Conservation (phyloP, 1,140 invertebrate species). For the Penaeus japonicus region DNA sequence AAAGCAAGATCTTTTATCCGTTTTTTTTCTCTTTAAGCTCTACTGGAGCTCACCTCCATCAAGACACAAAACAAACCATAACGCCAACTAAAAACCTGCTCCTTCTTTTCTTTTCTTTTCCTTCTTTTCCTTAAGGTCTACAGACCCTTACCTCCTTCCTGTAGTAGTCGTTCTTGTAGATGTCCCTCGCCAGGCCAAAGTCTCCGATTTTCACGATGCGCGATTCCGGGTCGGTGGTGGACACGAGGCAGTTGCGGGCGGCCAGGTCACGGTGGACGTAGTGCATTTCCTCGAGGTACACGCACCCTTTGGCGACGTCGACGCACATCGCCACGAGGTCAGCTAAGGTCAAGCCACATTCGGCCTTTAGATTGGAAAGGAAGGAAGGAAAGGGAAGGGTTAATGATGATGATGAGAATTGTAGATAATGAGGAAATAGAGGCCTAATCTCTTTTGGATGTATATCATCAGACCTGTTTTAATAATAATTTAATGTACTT, state of each 20-base stretch:
- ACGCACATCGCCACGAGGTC: conserved; percentile 92
- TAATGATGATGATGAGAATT: not conserved
- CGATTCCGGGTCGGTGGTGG: conserved; percentile 37
- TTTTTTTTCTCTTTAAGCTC: not conserved
- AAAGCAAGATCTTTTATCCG: not conserved
- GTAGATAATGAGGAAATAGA: not conserved
- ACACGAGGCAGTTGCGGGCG: conserved; percentile 81
- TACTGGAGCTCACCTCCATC: not conserved
- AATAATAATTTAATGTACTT: too few relatives aligned
- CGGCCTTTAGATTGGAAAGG: conserved; percentile 32
- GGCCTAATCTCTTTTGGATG: too few relatives aligned
- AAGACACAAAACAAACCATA: not conserved
- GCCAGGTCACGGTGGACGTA: conserved; percentile 89
- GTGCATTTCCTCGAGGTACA: conserved; percentile 91
- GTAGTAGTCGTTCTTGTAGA: conserved; percentile 59
- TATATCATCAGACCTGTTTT: too few relatives aligned
- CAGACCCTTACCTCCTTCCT: conserved; percentile 70
- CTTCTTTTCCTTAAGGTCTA: too few relatives aligned
- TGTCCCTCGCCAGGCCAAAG: conserved; percentile 57
- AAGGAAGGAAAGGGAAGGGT: not conserved
- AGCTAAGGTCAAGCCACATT: conserved; percentile 72
- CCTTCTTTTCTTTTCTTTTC: too few relatives aligned
- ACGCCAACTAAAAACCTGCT: not conserved
- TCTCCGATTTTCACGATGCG: conserved; percentile 58
- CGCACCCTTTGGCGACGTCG: conserved; percentile 92